phyloP scores from a whole-genome alignment of 1,140 invertebrate species.

The Samia ricini region DNA sequence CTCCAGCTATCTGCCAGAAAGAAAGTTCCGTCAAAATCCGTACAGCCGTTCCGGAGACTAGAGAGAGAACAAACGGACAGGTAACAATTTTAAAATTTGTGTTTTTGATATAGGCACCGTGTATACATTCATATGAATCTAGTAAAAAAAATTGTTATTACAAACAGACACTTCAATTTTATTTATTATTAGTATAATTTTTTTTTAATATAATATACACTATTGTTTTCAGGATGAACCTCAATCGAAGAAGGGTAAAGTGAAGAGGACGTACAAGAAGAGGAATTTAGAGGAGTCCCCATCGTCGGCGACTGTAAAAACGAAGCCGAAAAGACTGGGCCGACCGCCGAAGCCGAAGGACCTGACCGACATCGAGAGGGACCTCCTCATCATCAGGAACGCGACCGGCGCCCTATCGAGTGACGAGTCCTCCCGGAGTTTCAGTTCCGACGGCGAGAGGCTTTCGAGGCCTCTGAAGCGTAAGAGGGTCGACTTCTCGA shows the following conservation, averaged over 20 bases:
- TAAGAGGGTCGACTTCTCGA: slow-evolving; percentile 35
- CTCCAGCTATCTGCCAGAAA: too few relatives aligned
- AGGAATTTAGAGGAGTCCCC: slow-evolving; percentile 41
- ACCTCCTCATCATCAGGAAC: slow-evolving; percentile 58
- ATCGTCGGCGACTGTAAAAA: slow-evolving; percentile 35
- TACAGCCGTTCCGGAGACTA: too few relatives aligned
- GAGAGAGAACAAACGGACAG: too few relatives aligned
- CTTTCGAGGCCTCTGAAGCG: slow-evolving; percentile 34
- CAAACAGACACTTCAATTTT: too few relatives aligned
- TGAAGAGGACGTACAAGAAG: slow-evolving; percentile 56
- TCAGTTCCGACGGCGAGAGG: slow-evolving; percentile 36
- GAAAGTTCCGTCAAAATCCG: too few relatives aligned
- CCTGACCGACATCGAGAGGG: slow-evolving; percentile 63
- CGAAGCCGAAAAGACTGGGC: slow-evolving; percentile 28
- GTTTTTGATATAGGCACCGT: too few relatives aligned
- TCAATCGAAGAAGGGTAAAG: slow-evolving; percentile 53
- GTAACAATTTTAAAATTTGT: too few relatives aligned
- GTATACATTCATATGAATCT: too few relatives aligned
- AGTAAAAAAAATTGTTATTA: too few relatives aligned
- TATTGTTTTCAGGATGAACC: slow-evolving; percentile 41
- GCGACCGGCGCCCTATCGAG: slow-evolving; percentile 55
- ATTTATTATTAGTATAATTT: too few relatives aligned
- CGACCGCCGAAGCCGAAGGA: slow-evolving; percentile 51
- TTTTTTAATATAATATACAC: background rate
- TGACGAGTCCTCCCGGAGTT: slow-evolving; percentile 30